Percentiles rank a stretch among this genome's conserved stretches.
phyloP scores from a whole-genome alignment of 2,888 invertebrate species.

The Cosmia trapezina region DNA sequence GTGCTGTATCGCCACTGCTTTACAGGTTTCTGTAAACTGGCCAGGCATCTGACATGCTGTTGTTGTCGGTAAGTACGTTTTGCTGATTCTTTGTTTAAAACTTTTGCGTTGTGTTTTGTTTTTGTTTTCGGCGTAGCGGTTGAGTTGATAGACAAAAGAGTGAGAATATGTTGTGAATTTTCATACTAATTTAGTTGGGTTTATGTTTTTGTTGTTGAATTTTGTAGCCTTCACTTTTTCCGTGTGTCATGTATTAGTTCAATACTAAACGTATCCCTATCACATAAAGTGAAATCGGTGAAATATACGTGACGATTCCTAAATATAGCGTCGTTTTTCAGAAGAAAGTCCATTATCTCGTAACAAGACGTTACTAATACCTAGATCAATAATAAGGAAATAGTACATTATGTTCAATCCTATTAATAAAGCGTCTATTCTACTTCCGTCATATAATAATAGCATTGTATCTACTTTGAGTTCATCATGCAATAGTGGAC shows the following conservation, averaged over 20 bases:
- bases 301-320: constrained; percentile 1
- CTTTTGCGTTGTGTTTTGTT: neutral
- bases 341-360: constrained; percentile 9
- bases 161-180: neutral
- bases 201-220: neutral
- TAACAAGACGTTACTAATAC: constrained; percentile 25
- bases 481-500: constrained; percentile 27
- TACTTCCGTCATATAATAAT: constrained; percentile 32
- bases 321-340: constrained; percentile 14
- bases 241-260: neutral
- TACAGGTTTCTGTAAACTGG: constrained; percentile 93
- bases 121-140: neutral
- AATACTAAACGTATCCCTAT: neutral
- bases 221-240: neutral
- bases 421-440: constrained; percentile 39
- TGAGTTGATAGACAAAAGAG: neutral
- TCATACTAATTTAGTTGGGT: no score
- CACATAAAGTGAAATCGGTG: neutral
- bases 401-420: constrained; percentile 16
- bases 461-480: constrained; percentile 16
- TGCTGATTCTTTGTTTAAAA: constrained; percentile 9
- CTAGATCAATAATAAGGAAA: constrained; percentile 32
- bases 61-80: constrained; percentile 91
- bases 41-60: constrained; percentile 93
- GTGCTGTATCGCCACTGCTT: constrained; percentile 94